phyloP scores from a whole-genome alignment of 2,113 vertebrate species.

The Myiozetetes cayanensis region DNA sequence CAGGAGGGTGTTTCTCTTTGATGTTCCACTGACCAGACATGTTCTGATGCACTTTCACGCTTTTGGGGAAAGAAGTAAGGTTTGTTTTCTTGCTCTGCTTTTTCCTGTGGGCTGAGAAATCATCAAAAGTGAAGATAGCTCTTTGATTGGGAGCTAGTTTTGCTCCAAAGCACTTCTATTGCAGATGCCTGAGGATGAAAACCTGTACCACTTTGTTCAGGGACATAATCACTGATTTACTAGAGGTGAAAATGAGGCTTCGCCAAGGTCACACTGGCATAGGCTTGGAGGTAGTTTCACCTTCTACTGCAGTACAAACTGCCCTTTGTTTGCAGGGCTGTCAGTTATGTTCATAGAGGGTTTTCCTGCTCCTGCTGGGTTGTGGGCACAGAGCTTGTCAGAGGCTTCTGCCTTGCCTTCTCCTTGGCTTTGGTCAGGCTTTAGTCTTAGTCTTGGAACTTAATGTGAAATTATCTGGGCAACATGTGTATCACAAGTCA shows the following conservation, averaged over 20 bases:
- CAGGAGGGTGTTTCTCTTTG: neutral
- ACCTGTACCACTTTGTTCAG: neutral
- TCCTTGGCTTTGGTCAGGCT: neutral
- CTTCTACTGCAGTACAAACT: neutral
- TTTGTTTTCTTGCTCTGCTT: neutral
- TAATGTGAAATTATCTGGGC: neutral
- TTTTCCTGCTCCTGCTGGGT: neutral
- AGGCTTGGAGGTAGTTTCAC: neutral
- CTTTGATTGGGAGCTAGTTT: neutral
- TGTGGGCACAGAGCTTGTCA: neutral
- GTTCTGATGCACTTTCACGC: neutral
- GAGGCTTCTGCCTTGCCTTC: neutral
- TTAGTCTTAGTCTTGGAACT: neutral
- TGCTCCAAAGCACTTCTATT: neutral
- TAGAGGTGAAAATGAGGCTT: neutral
- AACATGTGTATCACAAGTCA: neutral
- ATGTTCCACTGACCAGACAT: neutral
- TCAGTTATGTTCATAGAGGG: accelerated
- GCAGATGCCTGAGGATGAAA: neutral
- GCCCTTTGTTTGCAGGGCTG: neutral
- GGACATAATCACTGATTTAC: neutral
- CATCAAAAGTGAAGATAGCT: neutral
- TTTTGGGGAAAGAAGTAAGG: neutral
- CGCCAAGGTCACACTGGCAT: neutral
- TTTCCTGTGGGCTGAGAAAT: neutral